Evolutionary conservation across 2,113 vertebrate species (phyloP).

Genomic region (Chamaea fasciata): DNA sequence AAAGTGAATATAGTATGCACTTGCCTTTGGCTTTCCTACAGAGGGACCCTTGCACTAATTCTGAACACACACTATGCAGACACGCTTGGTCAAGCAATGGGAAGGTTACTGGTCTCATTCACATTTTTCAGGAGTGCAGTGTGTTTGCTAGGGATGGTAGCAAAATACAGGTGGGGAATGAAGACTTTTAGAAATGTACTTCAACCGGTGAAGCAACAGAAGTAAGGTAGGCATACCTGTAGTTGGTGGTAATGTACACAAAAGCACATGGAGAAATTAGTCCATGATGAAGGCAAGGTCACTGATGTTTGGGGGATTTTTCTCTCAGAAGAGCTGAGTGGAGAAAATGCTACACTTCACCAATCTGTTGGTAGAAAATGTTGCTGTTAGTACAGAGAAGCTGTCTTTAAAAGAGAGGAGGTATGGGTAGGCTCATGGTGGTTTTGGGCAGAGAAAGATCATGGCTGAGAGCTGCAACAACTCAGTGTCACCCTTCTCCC

Average conservation of each 20-base stretch:
- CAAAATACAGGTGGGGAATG: not conserved
- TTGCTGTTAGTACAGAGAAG: not conserved
- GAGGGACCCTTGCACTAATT: not conserved
- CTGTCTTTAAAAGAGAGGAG: not conserved
- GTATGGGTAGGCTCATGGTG: not conserved
- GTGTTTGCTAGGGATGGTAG: not conserved
- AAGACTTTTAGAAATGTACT: not conserved
- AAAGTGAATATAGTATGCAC: not conserved
- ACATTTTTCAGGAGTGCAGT: not conserved
- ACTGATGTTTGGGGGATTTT: not conserved
- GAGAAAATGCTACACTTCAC: not conserved
- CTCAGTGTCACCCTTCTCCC: not conserved
- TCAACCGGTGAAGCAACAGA: not conserved
- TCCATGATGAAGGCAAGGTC: not conserved
- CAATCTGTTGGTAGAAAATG: not conserved
- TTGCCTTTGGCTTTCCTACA: not conserved
- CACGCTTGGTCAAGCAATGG: not conserved
- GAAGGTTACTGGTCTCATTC: not conserved
- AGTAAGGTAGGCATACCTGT: not conserved
- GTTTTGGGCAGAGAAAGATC: not conserved
- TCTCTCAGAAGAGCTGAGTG: not conserved
- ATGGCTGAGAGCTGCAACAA: not conserved
- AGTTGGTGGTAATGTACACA: too few relatives aligned
- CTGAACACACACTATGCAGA: not conserved
- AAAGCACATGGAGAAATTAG: not conserved